Percentiles rank a stretch among this genome's conserved stretches.
Conservation (phyloP, 2,888 invertebrate genomes). For the Caenorhabditis sp. region DNA sequence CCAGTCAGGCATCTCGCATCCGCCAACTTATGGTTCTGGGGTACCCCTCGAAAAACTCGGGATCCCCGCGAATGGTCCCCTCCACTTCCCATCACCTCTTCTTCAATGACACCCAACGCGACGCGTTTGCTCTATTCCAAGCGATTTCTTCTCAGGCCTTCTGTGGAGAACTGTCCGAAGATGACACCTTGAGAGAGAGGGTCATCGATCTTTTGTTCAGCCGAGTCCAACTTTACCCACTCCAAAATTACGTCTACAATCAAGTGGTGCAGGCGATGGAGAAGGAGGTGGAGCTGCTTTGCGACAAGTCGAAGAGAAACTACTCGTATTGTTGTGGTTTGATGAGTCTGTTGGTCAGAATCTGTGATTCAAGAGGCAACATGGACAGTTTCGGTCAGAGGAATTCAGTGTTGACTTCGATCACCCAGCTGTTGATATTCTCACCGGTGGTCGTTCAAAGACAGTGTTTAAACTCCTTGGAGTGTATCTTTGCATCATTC, state of each 20-base stretch:
- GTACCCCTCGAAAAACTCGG: slow-evolving; percentile 30
- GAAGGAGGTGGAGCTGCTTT: slow-evolving; percentile 78
- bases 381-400: slow-evolving; percentile 85
- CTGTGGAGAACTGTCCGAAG: slow-evolving; percentile 79
- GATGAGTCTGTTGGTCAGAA: slow-evolving; percentile 78
- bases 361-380: slow-evolving; percentile 87
- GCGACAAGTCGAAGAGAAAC: slow-evolving; percentile 79
- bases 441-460: slow-evolving; percentile 81
- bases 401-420: slow-evolving; percentile 74
- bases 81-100: slow-evolving; percentile 84
- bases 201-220: slow-evolving; percentile 83
- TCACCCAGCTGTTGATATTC: slow-evolving; percentile 81
- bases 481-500: slow-evolving; percentile 77
- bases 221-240: slow-evolving; percentile 81
- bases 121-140: slow-evolving; percentile 87
- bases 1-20: slow-evolving; percentile 83
- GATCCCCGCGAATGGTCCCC: slow-evolving; percentile 63
- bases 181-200: slow-evolving; percentile 79
- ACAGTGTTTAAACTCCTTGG: slow-evolving; percentile 80
- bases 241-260: slow-evolving; percentile 82
- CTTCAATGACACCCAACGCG: slow-evolving; percentile 84
- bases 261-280: slow-evolving; percentile 82
- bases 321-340: slow-evolving; percentile 82
- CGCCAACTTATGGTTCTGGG: slow-evolving; percentile 70
- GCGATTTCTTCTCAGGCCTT: slow-evolving; percentile 90